Conservation (phyloP, 2,797 vertebrate species). For the Tokudaia tokunoshimensis region DNA sequence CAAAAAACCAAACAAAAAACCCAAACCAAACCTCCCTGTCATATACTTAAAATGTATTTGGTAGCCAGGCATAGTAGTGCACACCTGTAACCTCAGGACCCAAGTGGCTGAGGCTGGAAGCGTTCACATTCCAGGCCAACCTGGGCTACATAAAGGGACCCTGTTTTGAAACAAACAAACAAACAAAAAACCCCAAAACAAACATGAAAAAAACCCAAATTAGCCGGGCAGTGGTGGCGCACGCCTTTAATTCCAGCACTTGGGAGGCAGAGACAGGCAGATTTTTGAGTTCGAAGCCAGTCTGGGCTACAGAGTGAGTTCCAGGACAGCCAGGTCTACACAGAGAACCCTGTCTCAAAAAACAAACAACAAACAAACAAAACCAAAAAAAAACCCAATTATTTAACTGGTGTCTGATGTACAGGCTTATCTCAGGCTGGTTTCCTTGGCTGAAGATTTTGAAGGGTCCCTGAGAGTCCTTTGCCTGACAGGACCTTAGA, state of each 20-base stretch:
- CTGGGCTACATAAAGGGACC: background rate
- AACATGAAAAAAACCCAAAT: too few species aligned
- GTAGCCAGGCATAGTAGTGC: background rate
- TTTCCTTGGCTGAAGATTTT: background rate
- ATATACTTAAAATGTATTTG: background rate
- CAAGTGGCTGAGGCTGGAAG: background rate
- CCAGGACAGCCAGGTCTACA: too few species aligned
- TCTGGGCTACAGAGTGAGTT: too few species aligned
- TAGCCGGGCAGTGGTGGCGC: too few species aligned
- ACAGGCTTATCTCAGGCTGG: background rate
- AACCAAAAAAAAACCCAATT: background rate
- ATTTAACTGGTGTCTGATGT: background rate
- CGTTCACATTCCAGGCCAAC: background rate
- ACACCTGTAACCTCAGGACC: background rate
- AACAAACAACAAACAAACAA: background rate
- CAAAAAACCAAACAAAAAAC: background rate
- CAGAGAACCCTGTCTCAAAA: too few species aligned
- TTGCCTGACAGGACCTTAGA: background rate
- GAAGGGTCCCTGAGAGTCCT: background rate
- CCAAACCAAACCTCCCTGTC: background rate
- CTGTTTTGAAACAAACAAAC: background rate
- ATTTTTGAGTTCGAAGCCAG: too few species aligned
- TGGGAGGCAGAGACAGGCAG: too few species aligned
- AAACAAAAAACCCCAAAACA: too few species aligned
- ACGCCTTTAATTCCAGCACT: too few species aligned